Evolutionary conservation across 2,888 invertebrate genomes (phyloP).

Genomic region (Erebia palarica): DNA sequence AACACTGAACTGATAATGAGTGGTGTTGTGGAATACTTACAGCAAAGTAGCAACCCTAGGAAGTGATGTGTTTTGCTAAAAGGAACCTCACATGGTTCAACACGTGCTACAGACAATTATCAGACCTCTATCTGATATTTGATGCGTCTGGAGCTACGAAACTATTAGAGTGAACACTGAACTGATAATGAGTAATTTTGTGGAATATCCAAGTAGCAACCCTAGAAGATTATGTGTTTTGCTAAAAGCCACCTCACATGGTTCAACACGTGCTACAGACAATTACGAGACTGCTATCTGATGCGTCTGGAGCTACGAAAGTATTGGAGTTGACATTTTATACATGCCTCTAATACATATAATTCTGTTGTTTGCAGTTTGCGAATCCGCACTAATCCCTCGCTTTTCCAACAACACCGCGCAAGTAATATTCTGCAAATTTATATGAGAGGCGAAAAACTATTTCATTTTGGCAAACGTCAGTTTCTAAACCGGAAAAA

Average conservation of each 20-base stretch:
- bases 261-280: conserved; percentile 38
- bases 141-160: too few relatives aligned
- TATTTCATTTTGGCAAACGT: too few relatives aligned
- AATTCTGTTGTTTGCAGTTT: too few relatives aligned
- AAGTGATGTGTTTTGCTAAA: background rate
- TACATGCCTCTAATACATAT: background rate
- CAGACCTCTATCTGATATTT: background rate
- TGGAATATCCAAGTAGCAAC: background rate
- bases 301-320: background rate
- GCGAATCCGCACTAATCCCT: too few relatives aligned
- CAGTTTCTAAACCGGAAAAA: too few relatives aligned
- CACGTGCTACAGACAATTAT: conserved; percentile 36
- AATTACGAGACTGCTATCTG: conserved; percentile 20
- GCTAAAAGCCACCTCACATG: conserved; percentile 24
- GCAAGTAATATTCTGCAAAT: too few relatives aligned
- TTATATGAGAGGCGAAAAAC: too few relatives aligned
- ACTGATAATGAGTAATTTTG: too few relatives aligned
- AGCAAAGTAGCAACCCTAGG: background rate
- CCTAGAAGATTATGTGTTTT: background rate
- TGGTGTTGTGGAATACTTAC: too few relatives aligned
- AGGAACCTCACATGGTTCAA: conserved; percentile 30
- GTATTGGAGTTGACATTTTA: conserved; percentile 3
- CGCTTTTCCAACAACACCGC: too few relatives aligned
- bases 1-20: too few relatives aligned
- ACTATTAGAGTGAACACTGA: too few relatives aligned